Base-by-base conservation (phyloP, 37 sponge, comb jelly and placozoan species). In the Ephydatia muelleri region DNA sequence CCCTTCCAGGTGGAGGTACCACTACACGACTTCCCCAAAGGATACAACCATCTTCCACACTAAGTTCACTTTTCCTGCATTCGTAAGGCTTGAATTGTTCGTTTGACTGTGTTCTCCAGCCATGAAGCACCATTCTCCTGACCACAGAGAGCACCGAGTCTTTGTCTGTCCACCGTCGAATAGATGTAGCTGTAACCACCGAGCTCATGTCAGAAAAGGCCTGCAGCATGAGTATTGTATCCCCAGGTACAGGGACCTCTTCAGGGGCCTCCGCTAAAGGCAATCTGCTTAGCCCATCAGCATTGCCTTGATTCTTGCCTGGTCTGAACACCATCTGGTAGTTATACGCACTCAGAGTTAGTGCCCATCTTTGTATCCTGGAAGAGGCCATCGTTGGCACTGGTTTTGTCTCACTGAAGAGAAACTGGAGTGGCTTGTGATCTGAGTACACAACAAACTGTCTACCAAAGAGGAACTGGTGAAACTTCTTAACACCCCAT, bases 201-300 rank as follows among this genome's bases (percentile, higher is more conserved):
- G 43, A 43, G 43, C 43, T 43, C 43, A 43, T 43, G 43, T 43
- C 43, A 43, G 43, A 43, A 43, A 43, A 43, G 43, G 43, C 43
- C 43, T 27, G 43, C 68, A 85, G n/a, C 38, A 85, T 31, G 22
- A 68, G 57, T 9, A 78, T 28, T 14, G 43, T 35, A 27, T 85
- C 86, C 69, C 79, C 86, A 31, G 86, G 86, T 14, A 69, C 2
- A 25, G 72, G 72, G 13, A 71, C 49, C 40, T 30, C 73, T 29
- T 29, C 38, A 39, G 77, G 68, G 34, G 71, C 13, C n/a, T 85
- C 70, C 21, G 86, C 23, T 12, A 78, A 12, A 47, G 86, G 71
- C 36, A 76, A 67, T 8, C 84, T 35, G 6, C 84, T 84, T 38
- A 84, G 32, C 25, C 76, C 84, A 84, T 84, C 86, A 16, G 79